A percentile compares a stretch with the other conserved stretches of the same genome.
These are phyloP conservation scores for Ichneumon xanthorius DNA, from an alignment of 2,888 invertebrate species.

Conservation along the genomic window DNA sequence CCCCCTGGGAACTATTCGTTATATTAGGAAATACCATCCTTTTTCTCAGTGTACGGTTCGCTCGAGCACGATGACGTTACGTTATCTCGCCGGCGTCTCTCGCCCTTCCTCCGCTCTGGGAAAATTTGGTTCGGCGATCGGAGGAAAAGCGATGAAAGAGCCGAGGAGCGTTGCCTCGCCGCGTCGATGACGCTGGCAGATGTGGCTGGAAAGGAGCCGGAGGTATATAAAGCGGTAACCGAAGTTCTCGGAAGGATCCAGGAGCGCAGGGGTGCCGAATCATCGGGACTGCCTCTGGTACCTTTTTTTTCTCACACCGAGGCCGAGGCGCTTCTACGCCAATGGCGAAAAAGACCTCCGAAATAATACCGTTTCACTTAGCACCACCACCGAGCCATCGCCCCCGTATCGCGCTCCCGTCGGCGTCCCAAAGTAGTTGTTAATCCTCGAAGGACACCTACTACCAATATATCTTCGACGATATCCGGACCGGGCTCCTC, in stretches of 20 bases:
- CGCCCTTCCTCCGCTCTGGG: background rate
- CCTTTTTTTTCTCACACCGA: background rate
- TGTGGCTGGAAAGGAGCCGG: slow-evolving; percentile 31
- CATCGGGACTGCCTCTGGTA: slow-evolving; percentile 9
- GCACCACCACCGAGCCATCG: slow-evolving; percentile 1
- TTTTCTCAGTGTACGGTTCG: background rate
- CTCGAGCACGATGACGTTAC: slow-evolving; percentile 13
- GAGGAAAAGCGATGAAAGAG: background rate
- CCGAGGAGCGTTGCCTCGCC: slow-evolving; percentile 22
- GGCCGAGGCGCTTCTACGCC: slow-evolving; percentile 21
- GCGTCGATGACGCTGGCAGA: slow-evolving; percentile 52
- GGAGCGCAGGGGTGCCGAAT: slow-evolving; percentile 51
- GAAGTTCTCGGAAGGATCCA: slow-evolving; percentile 58
- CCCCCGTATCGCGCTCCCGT: slow-evolving; percentile 29
- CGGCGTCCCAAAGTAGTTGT: slow-evolving; percentile 21
- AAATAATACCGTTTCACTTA: slow-evolving; percentile 56
- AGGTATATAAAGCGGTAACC: slow-evolving; percentile 33
- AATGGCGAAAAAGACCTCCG: slow-evolving; percentile 28
- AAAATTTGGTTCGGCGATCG: slow-evolving; percentile 22
- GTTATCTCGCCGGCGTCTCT: background rate
- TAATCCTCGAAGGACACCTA: slow-evolving; percentile 43
- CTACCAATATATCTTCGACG: slow-evolving; percentile 27
- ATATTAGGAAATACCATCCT: no score
- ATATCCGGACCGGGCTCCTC: slow-evolving; percentile 22
- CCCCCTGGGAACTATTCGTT: no score